These are phyloP conservation scores for Malaclemys terrapin DNA, from an alignment of 2,113 vertebrate species.

Conservation along the genomic window DNA sequence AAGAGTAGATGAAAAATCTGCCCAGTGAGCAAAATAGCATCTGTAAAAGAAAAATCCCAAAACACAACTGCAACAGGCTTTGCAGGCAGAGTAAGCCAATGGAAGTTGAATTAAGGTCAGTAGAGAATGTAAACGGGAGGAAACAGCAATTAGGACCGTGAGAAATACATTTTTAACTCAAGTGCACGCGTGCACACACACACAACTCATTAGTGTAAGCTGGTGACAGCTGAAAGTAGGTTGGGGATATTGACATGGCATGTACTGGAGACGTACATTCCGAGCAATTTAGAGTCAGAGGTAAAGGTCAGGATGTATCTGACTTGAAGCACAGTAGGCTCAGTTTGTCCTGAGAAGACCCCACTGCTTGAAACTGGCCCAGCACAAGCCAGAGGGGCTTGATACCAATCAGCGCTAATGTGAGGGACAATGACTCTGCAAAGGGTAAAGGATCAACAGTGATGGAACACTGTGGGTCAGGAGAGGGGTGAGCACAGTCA, in stretches of 20 bases:
- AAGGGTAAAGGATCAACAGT: fast-evolving
- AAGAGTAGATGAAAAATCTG: background rate
- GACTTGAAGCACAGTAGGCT: background rate
- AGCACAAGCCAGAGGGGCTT: background rate
- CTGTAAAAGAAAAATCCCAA: background rate
- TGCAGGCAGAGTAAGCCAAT: background rate
- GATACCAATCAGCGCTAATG: fast-evolving
- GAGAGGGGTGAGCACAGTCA: background rate
- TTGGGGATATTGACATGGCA: background rate
- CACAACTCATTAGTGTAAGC: fast-evolving
- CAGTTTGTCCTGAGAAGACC: fast-evolving
- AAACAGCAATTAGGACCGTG: background rate
- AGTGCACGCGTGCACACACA: background rate
- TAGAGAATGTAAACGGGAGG: background rate
- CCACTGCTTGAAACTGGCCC: fast-evolving
- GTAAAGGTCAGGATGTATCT: fast-evolving
- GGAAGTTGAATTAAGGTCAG: background rate
- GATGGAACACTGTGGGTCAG: fast-evolving
- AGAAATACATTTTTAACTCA: background rate
- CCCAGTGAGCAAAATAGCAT: fast-evolving
- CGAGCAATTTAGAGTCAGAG: background rate
- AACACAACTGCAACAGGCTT: background rate
- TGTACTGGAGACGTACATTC: background rate
- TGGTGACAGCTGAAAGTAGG: background rate
- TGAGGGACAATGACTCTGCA: fast-evolving